A percentile compares a stretch with the other conserved stretches of the same genome.
Evolutionary conservation across 2,888 invertebrate genomes (phyloP).

Genomic region (Salpingus planirostris): DNA sequence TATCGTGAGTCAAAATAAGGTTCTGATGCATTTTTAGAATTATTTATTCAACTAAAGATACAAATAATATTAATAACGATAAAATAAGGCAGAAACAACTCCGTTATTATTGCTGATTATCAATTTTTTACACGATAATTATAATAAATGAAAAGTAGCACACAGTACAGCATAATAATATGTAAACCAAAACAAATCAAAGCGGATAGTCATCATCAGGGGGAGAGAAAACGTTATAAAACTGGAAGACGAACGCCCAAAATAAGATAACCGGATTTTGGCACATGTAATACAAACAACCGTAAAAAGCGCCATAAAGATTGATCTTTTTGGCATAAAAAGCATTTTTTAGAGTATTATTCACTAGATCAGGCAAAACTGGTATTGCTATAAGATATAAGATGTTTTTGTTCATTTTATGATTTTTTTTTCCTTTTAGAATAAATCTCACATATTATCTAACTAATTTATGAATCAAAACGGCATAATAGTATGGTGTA

Average conservation of each 20-base stretch:
- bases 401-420: too few relatives aligned
- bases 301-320: conserved; percentile 6
- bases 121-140: too few relatives aligned
- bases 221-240: conserved; percentile 20
- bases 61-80: too few relatives aligned
- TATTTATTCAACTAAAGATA: too few relatives aligned
- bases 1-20: too few relatives aligned
- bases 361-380: conserved; percentile 37
- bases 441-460: conserved; percentile 26
- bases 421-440: too few relatives aligned
- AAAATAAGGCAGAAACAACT: too few relatives aligned
- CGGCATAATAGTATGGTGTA: too few relatives aligned
- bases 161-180: too few relatives aligned
- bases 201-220: background rate
- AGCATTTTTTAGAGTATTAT: conserved; percentile 32
- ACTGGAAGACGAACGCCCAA: conserved; percentile 38
- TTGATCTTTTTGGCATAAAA: conserved; percentile 18
- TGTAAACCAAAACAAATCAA: background rate
- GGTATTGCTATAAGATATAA: conserved; percentile 36
- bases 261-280: conserved; percentile 25
- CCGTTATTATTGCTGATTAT: too few relatives aligned
- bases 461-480: conserved; percentile 9
- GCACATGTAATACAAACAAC: conserved; percentile 25
- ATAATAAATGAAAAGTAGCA: too few relatives aligned
- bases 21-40: too few relatives aligned